Conservation (phyloP, 2,797 vertebrate genomes). For the Ctenopoma multispine region DNA sequence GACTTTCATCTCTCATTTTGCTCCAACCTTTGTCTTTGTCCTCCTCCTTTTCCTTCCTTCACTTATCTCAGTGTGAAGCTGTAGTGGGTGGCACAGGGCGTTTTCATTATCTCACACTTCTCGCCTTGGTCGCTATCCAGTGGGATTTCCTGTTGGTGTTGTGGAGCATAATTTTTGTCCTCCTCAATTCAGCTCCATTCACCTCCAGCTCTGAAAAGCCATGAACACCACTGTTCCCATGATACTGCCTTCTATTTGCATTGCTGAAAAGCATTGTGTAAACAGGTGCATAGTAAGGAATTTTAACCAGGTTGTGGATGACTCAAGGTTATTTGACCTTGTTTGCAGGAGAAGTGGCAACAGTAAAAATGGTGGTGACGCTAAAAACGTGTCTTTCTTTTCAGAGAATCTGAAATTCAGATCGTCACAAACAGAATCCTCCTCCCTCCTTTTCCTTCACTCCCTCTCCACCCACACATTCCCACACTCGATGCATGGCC, state of each 20-base stretch:
- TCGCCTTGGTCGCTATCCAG: constrained; percentile 16
- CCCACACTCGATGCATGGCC: constrained; percentile 50
- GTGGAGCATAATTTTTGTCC: constrained; percentile 24
- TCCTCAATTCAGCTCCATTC: constrained; percentile 32
- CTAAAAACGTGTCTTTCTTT: constrained; percentile 18
- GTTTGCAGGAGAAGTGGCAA: constrained; percentile 12
- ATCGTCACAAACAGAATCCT: constrained; percentile 35
- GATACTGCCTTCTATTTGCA: constrained; percentile 42
- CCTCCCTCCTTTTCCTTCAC: neutral
- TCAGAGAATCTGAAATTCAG: constrained; percentile 47
- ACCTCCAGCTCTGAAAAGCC: constrained; percentile 35
- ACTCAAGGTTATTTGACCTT: constrained; percentile 59
- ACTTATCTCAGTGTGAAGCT: constrained; percentile 47
- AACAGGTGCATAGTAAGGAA: constrained; percentile 45
- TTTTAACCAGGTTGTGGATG: constrained; percentile 50
- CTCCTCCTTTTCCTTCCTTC: constrained; percentile 41
- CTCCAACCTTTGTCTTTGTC: constrained; percentile 45
- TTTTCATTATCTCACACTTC: constrained; percentile 38
- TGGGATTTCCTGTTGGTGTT: constrained; percentile 35
- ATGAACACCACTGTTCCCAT: constrained; percentile 37
- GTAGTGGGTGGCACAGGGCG: constrained; percentile 42
- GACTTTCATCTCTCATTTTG: constrained; percentile 52
- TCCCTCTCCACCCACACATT: constrained; percentile 4
- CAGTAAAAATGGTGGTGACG: constrained; percentile 36
- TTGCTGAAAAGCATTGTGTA: constrained; percentile 48